Conservation (phyloP, 2,888 invertebrate species). For the Ormyrus rosae region DNA sequence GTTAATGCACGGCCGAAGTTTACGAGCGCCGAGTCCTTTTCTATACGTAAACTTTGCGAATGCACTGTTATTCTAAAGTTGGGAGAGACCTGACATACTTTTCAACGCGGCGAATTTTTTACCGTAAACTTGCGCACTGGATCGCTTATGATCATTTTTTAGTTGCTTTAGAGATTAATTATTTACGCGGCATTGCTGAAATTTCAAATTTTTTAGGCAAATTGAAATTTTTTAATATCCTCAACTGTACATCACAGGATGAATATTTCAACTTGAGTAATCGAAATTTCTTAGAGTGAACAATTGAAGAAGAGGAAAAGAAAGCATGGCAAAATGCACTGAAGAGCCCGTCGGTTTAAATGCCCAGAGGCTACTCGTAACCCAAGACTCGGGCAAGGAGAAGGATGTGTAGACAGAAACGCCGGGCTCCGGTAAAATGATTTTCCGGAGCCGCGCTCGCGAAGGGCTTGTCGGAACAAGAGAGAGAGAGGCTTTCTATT, state of each 20-base stretch:
- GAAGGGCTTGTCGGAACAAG: neutral
- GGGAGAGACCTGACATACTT: neutral
- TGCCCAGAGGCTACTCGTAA: neutral
- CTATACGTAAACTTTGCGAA: slow-evolving; percentile 5
- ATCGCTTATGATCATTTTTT: no score
- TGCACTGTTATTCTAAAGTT: neutral
- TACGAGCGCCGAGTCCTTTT: slow-evolving; percentile 39
- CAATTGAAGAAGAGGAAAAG: no score
- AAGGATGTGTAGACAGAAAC: neutral
- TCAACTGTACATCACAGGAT: no score
- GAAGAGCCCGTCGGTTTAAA: neutral
- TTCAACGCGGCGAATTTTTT: no score
- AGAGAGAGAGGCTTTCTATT: slow-evolving; percentile 25
- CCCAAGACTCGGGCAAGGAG: neutral
- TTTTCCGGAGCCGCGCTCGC: slow-evolving; percentile 8
- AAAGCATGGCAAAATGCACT: no score
- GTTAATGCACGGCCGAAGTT: slow-evolving; percentile 43
- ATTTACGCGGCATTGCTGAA: no score
- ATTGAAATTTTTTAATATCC: no score
- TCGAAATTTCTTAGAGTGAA: no score
- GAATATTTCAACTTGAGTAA: no score
- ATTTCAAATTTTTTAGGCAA: no score
- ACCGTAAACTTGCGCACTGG: no score
- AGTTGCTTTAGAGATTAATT: no score
- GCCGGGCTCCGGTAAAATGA: neutral